Conservation (phyloP, 2,113 vertebrate genomes). For the Neolamprologus fasciatus region DNA sequence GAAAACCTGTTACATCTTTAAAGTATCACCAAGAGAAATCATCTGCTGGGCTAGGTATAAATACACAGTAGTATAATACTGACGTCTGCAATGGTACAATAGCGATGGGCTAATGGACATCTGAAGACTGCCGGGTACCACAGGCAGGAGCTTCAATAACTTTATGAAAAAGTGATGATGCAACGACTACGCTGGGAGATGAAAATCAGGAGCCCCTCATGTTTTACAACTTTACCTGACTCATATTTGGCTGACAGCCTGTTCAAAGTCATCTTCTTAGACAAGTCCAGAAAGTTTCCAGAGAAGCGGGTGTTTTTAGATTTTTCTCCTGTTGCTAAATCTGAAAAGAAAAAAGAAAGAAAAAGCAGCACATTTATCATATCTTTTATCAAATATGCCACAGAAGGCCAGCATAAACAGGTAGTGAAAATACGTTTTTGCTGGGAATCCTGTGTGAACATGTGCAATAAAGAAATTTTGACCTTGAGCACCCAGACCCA, state of each 20-base stretch:
- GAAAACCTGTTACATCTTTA: not conserved
- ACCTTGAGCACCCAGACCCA: not conserved
- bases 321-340: not conserved
- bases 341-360: not conserved
- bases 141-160: not conserved
- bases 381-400: not conserved
- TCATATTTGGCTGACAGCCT: not conserved
- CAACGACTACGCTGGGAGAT: not conserved
- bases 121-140: not conserved
- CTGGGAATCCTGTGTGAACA: not conserved
- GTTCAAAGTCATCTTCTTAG: not conserved
- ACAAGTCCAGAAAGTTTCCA: not conserved
- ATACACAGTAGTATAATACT: not conserved
- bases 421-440: rapidly evolving
- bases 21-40: not conserved
- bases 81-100: not conserved
- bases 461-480: not conserved
- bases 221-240: not conserved
- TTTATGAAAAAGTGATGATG: not conserved
- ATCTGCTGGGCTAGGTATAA: not conserved
- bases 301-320: not conserved
- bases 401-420: not conserved
- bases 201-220: not conserved
- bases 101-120: not conserved
- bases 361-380: not conserved